Evolutionary conservation across 2,113 vertebrate species (phyloP).

Genomic region (Oryzias melastigma): DNA sequence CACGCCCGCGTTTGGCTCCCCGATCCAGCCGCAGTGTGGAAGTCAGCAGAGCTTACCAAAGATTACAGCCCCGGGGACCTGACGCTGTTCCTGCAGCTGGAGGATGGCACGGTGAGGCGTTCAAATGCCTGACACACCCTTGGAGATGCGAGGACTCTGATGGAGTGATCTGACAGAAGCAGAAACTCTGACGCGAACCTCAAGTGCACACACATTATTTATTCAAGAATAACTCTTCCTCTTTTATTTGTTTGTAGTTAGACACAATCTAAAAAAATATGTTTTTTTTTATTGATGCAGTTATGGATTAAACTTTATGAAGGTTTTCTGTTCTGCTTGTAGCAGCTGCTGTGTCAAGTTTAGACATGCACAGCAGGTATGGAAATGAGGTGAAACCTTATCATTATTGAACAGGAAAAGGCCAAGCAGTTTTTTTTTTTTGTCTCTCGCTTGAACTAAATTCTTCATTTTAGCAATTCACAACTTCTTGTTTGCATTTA

Average conservation of each 20-base stretch:
- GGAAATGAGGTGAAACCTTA: conserved; percentile 45
- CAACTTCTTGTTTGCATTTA: background rate
- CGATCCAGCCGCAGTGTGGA: conserved; percentile 91
- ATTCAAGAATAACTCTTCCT: no score
- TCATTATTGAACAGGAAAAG: conserved; percentile 40
- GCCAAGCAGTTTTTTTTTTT: background rate
- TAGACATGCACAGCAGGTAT: conserved; percentile 52
- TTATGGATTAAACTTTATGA: background rate
- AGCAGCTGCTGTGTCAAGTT: conserved; percentile 53
- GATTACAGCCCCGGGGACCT: conserved; percentile 88
- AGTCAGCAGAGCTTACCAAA: conserved; percentile 88
- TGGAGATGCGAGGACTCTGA: background rate
- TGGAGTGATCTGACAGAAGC: no score
- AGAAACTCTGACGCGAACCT: no score
- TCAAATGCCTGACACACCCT: conserved; percentile 13
- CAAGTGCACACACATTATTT: no score
- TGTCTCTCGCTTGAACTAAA: background rate
- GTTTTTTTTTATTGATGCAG: background rate
- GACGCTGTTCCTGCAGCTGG: conserved; percentile 85
- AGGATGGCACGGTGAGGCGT: conserved; percentile 86
- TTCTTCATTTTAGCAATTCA: background rate
- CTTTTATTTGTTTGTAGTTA: no score
- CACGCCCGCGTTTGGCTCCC: conserved; percentile 94
- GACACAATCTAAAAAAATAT: no score
- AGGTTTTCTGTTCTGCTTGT: conserved; percentile 29